Evolutionary conservation across 2,888 invertebrate species (phyloP).

Genomic region (Metalampra italica): DNA sequence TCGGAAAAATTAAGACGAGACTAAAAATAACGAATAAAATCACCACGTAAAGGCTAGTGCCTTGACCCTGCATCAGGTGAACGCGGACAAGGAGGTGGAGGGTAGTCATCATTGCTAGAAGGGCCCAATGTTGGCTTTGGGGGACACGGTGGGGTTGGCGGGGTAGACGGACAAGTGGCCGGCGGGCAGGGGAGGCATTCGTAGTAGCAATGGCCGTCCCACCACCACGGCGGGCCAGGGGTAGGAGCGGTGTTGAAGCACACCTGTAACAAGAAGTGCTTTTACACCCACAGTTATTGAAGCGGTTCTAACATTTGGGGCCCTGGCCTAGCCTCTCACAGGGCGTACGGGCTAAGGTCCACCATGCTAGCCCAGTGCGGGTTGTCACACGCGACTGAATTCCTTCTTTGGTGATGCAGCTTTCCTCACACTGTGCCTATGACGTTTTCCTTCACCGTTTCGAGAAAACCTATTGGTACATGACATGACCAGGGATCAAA

Average conservation of each 20-base stretch:
- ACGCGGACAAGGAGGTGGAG: slow-evolving; percentile 4
- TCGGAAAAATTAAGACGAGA: too few relatives aligned
- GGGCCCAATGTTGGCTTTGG: neutral
- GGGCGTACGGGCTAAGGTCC: too few relatives aligned
- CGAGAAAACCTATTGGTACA: too few relatives aligned
- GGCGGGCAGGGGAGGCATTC: slow-evolving; percentile 23
- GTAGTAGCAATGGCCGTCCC: slow-evolving; percentile 62
- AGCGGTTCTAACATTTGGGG: too few relatives aligned
- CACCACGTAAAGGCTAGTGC: neutral
- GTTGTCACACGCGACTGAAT: neutral
- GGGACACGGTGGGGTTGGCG: neutral
- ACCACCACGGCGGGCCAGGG: slow-evolving; percentile 59
- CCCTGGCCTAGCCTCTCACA: too few relatives aligned
- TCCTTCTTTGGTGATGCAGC: too few relatives aligned
- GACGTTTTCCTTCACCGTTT: too few relatives aligned
- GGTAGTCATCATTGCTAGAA: neutral
- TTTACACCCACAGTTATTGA: neutral
- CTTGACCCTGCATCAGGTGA: neutral
- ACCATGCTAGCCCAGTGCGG: too few relatives aligned
- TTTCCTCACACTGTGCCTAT: too few relatives aligned
- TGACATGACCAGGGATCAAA: too few relatives aligned
- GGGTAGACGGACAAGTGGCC: too few relatives aligned
- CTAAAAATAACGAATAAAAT: too few relatives aligned
- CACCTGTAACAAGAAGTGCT: slow-evolving; percentile 26
- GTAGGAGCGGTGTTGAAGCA: slow-evolving; percentile 43